phyloP scores from a whole-genome alignment of 2,797 vertebrate genomes.

The Scyliorhinus canicula region DNA sequence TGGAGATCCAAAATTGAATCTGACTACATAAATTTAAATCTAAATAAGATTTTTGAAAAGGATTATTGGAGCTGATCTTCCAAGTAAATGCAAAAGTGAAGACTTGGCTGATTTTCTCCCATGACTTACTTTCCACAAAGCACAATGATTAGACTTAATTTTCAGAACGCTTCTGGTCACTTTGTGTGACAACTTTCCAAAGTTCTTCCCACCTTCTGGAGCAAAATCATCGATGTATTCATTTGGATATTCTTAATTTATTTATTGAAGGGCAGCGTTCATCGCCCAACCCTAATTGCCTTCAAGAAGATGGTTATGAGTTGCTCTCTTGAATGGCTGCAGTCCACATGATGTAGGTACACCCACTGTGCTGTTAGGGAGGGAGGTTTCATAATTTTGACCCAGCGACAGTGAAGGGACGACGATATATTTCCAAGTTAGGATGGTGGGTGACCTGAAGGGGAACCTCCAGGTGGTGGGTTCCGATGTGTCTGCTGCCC shows the following conservation, averaged over 20 bases:
- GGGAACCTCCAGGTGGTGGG: neutral
- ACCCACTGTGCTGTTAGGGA: neutral
- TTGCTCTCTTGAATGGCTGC: neutral
- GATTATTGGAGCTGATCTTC: constrained; percentile 13
- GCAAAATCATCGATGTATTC: neutral
- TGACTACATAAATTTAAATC: constrained; percentile 25
- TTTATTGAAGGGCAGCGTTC: neutral
- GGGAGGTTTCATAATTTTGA: neutral
- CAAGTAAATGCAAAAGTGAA: neutral
- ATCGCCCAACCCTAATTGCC: neutral
- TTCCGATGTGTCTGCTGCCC: neutral
- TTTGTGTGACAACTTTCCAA: neutral
- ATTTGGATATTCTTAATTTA: neutral
- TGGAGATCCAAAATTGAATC: constrained; percentile 8
- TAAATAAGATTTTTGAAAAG: constrained; percentile 11
- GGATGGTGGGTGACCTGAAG: no score
- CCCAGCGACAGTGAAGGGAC: neutral
- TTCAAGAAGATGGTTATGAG: neutral
- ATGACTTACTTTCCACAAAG: neutral
- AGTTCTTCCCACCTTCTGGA: neutral
- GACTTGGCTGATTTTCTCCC: neutral
- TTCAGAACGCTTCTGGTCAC: neutral
- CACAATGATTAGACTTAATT: neutral
- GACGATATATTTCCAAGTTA: neutral
- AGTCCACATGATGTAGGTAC: neutral